Conservation (phyloP, 2,797 vertebrate species). For the Coregonus suidteri region DNA sequence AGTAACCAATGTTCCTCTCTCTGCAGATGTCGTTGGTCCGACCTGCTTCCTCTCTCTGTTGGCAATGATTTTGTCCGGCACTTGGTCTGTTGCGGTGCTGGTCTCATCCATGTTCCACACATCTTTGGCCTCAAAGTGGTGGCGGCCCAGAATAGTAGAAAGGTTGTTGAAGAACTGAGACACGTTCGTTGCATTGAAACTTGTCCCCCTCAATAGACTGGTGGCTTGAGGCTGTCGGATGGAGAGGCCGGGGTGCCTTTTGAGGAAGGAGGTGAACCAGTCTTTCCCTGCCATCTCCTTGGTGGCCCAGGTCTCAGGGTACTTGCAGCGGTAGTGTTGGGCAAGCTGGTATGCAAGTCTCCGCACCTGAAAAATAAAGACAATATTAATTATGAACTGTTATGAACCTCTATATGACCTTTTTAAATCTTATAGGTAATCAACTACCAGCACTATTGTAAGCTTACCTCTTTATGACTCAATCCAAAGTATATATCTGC, state of each 20-base stretch:
- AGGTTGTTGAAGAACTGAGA: conserved; percentile 10
- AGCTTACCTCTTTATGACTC: neutral
- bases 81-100: neutral
- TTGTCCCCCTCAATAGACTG: neutral
- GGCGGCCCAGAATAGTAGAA: neutral
- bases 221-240: neutral
- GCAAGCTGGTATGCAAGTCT: conserved; percentile 10
- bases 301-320: neutral
- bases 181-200: conserved; percentile 8
- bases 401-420: neutral
- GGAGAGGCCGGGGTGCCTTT: neutral
- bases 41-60: neutral
- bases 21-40: neutral
- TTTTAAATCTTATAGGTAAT: neutral
- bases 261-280: neutral
- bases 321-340: neutral
- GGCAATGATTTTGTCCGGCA: neutral
- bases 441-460: neutral
- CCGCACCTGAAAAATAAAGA: conserved; percentile 1
- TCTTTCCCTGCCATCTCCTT: conserved; percentile 6
- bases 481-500: neutral
- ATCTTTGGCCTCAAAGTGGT: conserved; percentile 12
- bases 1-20: conserved; percentile 12
- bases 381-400: neutral
- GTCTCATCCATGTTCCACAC: conserved; percentile 21